phyloP scores from a whole-genome alignment of 2,797 vertebrate genomes.

The Diglossa cyanea region DNA sequence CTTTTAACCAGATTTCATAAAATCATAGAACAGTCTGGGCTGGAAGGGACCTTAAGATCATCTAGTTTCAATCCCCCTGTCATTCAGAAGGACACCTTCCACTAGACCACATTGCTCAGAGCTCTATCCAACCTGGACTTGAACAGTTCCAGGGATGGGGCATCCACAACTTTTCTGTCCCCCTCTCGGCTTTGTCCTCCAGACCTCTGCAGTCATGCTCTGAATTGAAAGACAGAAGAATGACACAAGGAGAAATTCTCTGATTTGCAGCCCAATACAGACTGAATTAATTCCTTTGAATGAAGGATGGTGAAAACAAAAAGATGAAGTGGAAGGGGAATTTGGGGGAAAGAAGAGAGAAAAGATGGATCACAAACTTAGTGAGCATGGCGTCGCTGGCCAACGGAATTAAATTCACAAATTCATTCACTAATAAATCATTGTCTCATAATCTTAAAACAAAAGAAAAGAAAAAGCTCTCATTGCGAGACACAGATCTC shows the following conservation, averaged over 20 bases:
- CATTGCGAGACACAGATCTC: constrained; percentile 11
- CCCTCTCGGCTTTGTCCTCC: neutral
- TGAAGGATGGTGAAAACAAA: neutral
- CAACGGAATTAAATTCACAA: constrained; percentile 49
- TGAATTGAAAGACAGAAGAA: neutral
- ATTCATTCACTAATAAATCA: constrained; percentile 62
- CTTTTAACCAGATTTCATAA: neutral
- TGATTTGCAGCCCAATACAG: neutral
- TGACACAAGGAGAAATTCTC: neutral
- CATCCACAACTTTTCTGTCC: neutral
- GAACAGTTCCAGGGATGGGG: neutral
- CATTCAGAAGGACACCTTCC: neutral
- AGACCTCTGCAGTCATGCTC: neutral
- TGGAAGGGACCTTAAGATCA: neutral
- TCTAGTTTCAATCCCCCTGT: neutral
- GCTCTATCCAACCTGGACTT: neutral
- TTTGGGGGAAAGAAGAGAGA: neutral
- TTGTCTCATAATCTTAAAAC: constrained; percentile 50
- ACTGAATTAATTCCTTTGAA: neutral
- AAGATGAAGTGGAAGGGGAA: neutral
- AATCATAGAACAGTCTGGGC: neutral
- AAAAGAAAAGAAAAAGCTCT: constrained; percentile 40
- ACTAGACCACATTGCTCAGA: neutral
- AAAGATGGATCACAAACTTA: constrained; percentile 14
- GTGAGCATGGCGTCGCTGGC: constrained; percentile 1